Base-by-base conservation (phyloP, 2,888 invertebrate genomes). In the Agrochola macilenta region DNA sequence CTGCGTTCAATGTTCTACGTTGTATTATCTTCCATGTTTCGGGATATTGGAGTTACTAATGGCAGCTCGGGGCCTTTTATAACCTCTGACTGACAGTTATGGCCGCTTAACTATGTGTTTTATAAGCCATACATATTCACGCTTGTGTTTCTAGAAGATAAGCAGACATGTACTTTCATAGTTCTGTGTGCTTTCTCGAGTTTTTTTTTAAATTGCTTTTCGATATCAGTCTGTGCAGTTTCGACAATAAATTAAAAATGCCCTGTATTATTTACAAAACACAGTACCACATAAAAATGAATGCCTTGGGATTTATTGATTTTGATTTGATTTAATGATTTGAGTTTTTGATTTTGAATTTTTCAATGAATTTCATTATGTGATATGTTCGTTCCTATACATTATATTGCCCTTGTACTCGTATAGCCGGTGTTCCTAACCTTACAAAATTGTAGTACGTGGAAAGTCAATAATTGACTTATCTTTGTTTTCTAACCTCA, bases 21-120 rank as follows among this genome's bases (percentile, higher is more conserved):
- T 81, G 57, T 57, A 81, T 57, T 63, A 68, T 57, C 49, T n/a
- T 14, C 9, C 14, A 63, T 68, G 39, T 68, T 57, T 54, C 30
- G 5, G 7, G n/a, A 61, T 57, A 43, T 81, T 75, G 12, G 30
- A 68, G 49, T 78, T 57, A 39, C 39, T 63, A 68, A 79, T 68
- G 30, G 76, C 7, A 49, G 20, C 76, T 12, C 11, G 14, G 66
- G 61, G 79, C 66, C 75, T 74, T 68, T 68, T 75, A 82, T 49
- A 75, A 68, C 39, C 30, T 39, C 52, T 66, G 52, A 26, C 58
- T 23, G 57, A 52, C 46, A 2, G 66, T 39, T 30, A 81, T 57
- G 46, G n/a, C 60, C 20, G 35, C n/a, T 35, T 30, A 61, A 79
- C 52, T 79, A 54, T 54, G 52, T 54, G 46, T 61, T 54, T 23